These are phyloP conservation scores for Drosophila arizonae DNA, from an alignment of 1,140 invertebrate species.

Conservation along the genomic window DNA sequence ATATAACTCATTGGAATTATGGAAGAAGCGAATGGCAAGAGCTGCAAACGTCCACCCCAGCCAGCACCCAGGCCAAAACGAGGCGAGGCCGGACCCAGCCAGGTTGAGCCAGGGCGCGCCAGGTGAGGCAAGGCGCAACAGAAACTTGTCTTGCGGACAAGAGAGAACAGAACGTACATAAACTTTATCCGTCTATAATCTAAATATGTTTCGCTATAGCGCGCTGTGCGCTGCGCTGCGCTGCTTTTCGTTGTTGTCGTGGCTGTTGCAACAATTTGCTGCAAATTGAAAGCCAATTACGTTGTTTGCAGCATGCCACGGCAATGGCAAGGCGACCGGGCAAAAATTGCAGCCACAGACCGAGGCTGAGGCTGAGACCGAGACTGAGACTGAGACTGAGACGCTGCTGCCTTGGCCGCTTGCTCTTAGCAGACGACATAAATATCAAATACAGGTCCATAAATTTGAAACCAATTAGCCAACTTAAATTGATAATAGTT, in stretches of 20 bases:
- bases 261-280: conserved; percentile 81
- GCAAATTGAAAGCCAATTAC: conserved; percentile 82
- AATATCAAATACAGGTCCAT: conserved; percentile 83
- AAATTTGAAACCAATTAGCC: conserved; percentile 83
- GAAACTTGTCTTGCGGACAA: conserved; percentile 24
- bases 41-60: conserved; percentile 29
- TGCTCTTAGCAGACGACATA: conserved; percentile 69
- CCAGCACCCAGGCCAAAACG: neutral
- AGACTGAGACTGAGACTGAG: conserved; percentile 2
- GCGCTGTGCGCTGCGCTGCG: conserved; percentile 27
- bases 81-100: neutral
- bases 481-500: conserved; percentile 82
- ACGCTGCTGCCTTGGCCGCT: conserved; percentile 17
- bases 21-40: conserved; percentile 33
- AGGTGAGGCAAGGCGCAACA: neutral
- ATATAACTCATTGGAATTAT: conserved; percentile 78
- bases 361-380: conserved; percentile 9
- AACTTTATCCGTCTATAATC: conserved; percentile 81
- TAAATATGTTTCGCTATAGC: conserved; percentile 70
- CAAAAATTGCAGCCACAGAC: conserved; percentile 29
- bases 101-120: neutral
- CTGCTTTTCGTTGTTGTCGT: conserved; percentile 63
- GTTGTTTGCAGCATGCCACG: conserved; percentile 79
- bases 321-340: conserved; percentile 40
- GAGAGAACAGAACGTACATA: conserved; percentile 72